These are phyloP conservation scores for Drosophila nannoptera DNA, from an alignment of 1,140 invertebrate genomes.

Conservation along the genomic window DNA sequence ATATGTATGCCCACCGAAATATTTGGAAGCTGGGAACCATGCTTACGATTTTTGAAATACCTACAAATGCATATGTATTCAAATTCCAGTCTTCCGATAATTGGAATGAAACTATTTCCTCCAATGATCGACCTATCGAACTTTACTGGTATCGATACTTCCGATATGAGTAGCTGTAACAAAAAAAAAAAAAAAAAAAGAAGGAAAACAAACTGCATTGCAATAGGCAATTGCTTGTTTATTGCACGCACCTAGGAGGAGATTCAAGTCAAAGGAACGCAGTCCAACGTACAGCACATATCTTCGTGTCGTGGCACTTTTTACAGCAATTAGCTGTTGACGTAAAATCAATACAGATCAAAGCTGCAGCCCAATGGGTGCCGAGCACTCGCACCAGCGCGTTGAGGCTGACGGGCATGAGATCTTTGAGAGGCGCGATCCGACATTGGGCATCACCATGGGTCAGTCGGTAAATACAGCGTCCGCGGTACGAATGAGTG, in stretches of 20 bases:
- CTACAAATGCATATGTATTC: neutral
- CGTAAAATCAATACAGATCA: conserved; percentile 40
- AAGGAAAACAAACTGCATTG: conserved; percentile 1
- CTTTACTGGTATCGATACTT: conserved; percentile 6
- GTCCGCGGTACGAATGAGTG: conserved; percentile 19
- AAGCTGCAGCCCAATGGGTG: conserved; percentile 56
- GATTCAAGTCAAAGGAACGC: neutral
- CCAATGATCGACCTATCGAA: conserved; percentile 11
- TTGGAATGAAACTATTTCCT: neutral
- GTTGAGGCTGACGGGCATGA: conserved; percentile 71
- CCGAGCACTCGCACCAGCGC: conserved; percentile 75
- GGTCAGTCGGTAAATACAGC: conserved; percentile 3
- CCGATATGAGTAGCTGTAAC: conserved; percentile 1
- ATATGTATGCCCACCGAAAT: too few species aligned
- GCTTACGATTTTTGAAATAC: too few species aligned
- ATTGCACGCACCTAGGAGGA: neutral
- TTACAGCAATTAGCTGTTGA: neutral
- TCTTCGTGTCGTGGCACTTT: neutral
- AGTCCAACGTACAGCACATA: neutral
- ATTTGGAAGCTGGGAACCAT: too few species aligned
- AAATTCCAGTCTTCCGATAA: neutral
- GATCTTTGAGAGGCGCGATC: conserved; percentile 58
- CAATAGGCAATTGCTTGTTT: neutral
- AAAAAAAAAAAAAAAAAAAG: conserved; percentile 3
- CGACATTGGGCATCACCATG: neutral